phyloP scores from a whole-genome alignment of 2,888 invertebrate genomes.

The Barypeithes pellucidus region DNA sequence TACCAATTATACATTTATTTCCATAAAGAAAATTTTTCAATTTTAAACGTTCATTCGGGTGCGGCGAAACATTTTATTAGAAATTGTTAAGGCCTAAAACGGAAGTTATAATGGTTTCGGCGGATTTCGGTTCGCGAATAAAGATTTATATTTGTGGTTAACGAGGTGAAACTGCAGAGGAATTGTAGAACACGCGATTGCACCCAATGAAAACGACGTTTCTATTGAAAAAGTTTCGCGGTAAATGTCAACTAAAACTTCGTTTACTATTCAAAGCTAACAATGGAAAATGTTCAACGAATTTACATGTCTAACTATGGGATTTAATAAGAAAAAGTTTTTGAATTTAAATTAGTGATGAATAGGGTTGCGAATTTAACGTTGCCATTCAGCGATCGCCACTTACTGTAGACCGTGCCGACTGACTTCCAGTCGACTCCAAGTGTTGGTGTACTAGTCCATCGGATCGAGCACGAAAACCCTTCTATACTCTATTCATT shows the following conservation, averaged over 20 bases:
- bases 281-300: conserved; percentile 22
- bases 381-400: too few species aligned
- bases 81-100: conserved; percentile 31
- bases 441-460: too few species aligned
- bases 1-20: conserved; percentile 13
- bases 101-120: conserved; percentile 35
- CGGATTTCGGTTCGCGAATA: conserved; percentile 20
- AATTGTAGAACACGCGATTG: conserved; percentile 38
- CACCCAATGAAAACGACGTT: conserved; percentile 38
- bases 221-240: conserved; percentile 42
- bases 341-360: too few species aligned
- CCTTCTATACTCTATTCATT: too few species aligned
- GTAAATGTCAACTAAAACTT: conserved; percentile 24
- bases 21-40: conserved; percentile 8
- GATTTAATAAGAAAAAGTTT: conserved; percentile 6
- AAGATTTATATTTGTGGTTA: conserved; percentile 39
- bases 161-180: conserved; percentile 39
- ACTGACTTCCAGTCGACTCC: too few species aligned
- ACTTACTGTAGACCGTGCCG: too few species aligned
- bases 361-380: too few species aligned
- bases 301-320: conserved; percentile 31
- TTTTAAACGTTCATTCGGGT: conserved; percentile 6
- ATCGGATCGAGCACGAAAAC: too few species aligned
- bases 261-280: conserved; percentile 6
- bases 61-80: conserved; percentile 38